phyloP scores from a whole-genome alignment of 2,888 invertebrate species.

The Troilus luridus region DNA sequence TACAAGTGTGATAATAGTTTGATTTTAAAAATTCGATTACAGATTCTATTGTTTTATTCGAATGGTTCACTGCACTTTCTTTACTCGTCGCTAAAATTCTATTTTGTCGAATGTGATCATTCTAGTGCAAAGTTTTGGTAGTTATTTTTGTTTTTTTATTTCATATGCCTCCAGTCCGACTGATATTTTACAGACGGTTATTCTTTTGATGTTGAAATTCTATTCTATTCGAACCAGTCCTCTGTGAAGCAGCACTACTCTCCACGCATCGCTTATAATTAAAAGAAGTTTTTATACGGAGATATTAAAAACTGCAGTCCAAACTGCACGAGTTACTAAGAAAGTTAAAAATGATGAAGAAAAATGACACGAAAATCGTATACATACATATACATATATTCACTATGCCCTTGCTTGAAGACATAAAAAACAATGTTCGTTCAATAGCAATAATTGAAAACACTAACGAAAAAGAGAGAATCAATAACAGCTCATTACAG shows the following conservation, averaged over 20 bases:
- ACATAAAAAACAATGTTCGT: too few relatives aligned
- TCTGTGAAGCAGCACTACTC: not conserved
- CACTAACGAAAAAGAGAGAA: too few relatives aligned
- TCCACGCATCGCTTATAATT: not conserved
- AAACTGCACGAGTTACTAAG: not conserved
- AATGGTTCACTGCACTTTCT: not conserved
- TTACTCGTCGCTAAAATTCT: not conserved
- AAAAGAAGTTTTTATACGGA: not conserved
- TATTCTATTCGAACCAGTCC: not conserved
- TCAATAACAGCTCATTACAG: too few relatives aligned
- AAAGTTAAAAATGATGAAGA: not conserved
- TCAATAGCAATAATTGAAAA: too few relatives aligned
- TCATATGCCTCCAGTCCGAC: not conserved
- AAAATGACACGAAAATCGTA: too few relatives aligned
- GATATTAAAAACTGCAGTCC: not conserved
- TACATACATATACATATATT: too few relatives aligned
- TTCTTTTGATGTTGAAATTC: not conserved
- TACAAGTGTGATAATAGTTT: too few relatives aligned
- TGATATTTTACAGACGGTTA: not conserved
- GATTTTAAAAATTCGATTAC: too few relatives aligned
- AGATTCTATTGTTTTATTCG: too few relatives aligned
- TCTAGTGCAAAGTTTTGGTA: not conserved
- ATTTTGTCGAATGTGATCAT: not conserved
- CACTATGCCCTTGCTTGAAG: too few relatives aligned
- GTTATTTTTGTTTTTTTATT: not conserved